phyloP scores from a whole-genome alignment of 2,888 invertebrate species.

The Protonemura montana region DNA sequence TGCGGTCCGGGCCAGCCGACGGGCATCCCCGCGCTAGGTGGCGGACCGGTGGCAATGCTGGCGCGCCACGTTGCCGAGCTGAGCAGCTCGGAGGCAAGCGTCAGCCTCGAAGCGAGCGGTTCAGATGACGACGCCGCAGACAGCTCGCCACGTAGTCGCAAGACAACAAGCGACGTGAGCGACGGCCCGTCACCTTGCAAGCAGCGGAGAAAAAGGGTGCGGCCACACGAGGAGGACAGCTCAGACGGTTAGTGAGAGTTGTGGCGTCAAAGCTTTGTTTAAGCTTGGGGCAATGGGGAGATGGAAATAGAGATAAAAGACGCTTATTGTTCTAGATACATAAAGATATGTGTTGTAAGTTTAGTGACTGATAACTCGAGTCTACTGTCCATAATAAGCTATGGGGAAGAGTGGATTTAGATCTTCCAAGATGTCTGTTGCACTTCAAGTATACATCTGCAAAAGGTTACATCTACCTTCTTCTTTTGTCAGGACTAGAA shows the following conservation, averaged over 20 bases:
- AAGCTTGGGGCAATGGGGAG: too few species aligned
- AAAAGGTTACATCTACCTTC: too few species aligned
- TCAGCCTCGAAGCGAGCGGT: conserved; percentile 81
- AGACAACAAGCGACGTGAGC: conserved; percentile 54
- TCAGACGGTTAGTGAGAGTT: conserved; percentile 50
- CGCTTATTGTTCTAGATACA: too few species aligned
- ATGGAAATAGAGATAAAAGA: too few species aligned
- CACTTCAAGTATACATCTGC: too few species aligned
- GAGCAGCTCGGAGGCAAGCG: conserved; percentile 80
- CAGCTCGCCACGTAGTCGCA: conserved; percentile 64
- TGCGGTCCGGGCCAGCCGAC: conserved; percentile 54
- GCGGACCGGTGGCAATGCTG: conserved; percentile 45
- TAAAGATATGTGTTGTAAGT: too few species aligned
- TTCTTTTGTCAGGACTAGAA: too few species aligned
- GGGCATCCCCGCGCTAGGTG: conserved; percentile 50
- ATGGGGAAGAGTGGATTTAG: too few species aligned
- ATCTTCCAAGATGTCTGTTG: too few species aligned
- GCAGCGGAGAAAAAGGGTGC: conserved; percentile 46
- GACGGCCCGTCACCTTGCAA: conserved; percentile 49
- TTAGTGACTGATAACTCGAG: too few species aligned
- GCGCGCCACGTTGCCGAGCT: conserved; percentile 18
- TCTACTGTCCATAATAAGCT: too few species aligned
- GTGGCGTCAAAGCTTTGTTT: too few species aligned
- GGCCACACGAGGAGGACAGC: conserved; percentile 49
- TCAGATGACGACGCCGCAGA: conserved; percentile 82